A percentile compares a stretch with the other conserved stretches of the same genome.
phyloP scores from a whole-genome alignment of 2,888 invertebrate genomes.

The Drosophila yooni region DNA sequence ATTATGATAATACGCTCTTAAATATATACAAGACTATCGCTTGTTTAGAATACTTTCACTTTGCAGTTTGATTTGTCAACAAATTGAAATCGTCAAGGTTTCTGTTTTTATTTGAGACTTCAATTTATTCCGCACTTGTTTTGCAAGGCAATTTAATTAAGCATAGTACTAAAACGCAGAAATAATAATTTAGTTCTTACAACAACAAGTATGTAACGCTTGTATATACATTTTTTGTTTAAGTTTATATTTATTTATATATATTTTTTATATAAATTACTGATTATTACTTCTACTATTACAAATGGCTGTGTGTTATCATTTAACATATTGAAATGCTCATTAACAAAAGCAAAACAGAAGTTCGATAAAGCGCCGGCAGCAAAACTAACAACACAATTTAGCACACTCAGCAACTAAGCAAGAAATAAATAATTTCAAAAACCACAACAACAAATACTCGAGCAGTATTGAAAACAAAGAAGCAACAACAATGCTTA shows the following conservation, averaged over 20 bases:
- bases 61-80: slow-evolving; percentile 5
- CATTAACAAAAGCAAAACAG: slow-evolving; percentile 58
- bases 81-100: neutral
- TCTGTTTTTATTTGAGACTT: neutral
- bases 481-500: slow-evolving; percentile 30
- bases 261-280: neutral
- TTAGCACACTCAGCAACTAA: slow-evolving; percentile 56
- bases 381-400: slow-evolving; percentile 32
- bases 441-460: slow-evolving; percentile 30
- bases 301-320: slow-evolving; percentile 47
- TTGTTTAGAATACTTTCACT: slow-evolving; percentile 2
- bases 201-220: neutral
- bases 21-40: neutral
- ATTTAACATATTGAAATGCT: slow-evolving; percentile 63
- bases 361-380: slow-evolving; percentile 61
- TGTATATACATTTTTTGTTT: neutral
- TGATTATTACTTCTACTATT: neutral
- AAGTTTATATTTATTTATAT: neutral
- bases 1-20: slow-evolving; percentile 19
- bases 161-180: neutral
- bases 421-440: slow-evolving; percentile 35
- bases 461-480: slow-evolving; percentile 49
- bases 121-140: neutral
- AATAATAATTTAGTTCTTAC: neutral
- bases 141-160: neutral